Base-by-base conservation (phyloP, 2,888 invertebrate genomes). In the Melanchra persicariae region DNA sequence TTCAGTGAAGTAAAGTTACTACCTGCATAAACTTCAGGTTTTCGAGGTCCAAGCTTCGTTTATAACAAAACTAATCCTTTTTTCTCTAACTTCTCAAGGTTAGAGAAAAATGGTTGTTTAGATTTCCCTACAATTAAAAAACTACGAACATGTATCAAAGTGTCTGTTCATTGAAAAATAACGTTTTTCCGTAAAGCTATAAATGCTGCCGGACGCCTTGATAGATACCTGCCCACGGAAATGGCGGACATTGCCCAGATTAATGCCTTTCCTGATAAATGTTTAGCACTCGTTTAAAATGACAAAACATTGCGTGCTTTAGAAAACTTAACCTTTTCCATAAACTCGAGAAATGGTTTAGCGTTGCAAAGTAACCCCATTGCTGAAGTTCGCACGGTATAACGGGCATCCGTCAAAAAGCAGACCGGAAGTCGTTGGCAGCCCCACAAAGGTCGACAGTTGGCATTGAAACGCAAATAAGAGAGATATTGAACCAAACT, bases 381-480 rank as follows among this genome's bases (percentile, higher is more conserved):
- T 79, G 72, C 80, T 19, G 55, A 77, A 79, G 64, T 87, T 85
- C 65, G 66, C 66, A 71, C 74, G 62, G 77, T 64, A 57, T 80
- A 83, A 81, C 86, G 54, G 61, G 69, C 58, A 84, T 87, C 73
- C 82, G 78, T 89, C 84, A 88, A 80, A 85, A 86, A 82, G 80
- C 84, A 87, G 86, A 84, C 84, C 81, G 87, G 89, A 90, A 90
- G 88, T 88, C 87, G 83, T 74, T 82, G 85, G 82, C 81, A 82
- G 57, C 58, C 75, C 83, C 74, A 88, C 90, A 91, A 88, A 90
- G 87, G 88, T 87, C 86, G 87, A 84, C 81, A 87, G 81, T 86
- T 91, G 90, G 89, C 90, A 90, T 87, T 87, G 86, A 88, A 88
- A 82, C 83, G 78, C 84, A 86, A 89, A 88, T 88, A 88, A 86